Evolutionary conservation across 64 coral and sea anemone species (phyloP).

Genomic region (Actinia tenebrosa): DNA sequence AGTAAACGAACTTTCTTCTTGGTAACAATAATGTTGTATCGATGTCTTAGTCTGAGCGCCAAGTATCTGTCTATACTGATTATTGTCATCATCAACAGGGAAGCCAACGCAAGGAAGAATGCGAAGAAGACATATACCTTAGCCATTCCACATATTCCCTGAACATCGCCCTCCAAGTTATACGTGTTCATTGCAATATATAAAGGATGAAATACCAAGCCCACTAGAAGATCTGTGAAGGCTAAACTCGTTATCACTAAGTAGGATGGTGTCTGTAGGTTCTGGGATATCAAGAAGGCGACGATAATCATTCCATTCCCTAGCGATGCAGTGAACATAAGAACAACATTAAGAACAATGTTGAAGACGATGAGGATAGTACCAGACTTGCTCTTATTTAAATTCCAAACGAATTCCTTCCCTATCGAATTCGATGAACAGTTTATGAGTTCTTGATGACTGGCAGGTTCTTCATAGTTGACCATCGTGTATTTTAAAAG

Average conservation of each 20-base stretch:
- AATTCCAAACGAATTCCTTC: too few relatives aligned
- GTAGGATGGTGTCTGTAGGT: too few relatives aligned
- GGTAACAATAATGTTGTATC: constrained; percentile 10
- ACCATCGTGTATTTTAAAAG: too few relatives aligned
- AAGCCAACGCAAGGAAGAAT: not conserved
- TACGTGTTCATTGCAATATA: not conserved
- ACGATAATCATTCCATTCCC: constrained; percentile 6
- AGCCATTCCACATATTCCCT: not conserved
- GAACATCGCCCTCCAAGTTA: not conserved
- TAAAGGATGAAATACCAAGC: not conserved
- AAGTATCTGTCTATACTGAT: constrained; percentile 8
- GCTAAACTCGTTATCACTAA: not conserved
- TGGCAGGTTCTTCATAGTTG: too few relatives aligned
- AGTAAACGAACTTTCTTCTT: constrained; percentile 1
- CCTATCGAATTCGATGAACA: too few relatives aligned
- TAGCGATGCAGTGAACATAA: not conserved
- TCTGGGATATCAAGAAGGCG: not conserved
- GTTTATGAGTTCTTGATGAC: too few relatives aligned
- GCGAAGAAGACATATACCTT: not conserved
- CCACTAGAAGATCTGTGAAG: not conserved
- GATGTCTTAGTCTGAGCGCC: not conserved
- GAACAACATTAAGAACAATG: not conserved
- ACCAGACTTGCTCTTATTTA: too few relatives aligned
- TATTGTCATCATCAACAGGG: not conserved
- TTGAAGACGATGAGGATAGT: too few relatives aligned